These are phyloP conservation scores for Ctenopoma kingsleyae DNA, from an alignment of 2,797 vertebrate species.

Conservation along the genomic window DNA sequence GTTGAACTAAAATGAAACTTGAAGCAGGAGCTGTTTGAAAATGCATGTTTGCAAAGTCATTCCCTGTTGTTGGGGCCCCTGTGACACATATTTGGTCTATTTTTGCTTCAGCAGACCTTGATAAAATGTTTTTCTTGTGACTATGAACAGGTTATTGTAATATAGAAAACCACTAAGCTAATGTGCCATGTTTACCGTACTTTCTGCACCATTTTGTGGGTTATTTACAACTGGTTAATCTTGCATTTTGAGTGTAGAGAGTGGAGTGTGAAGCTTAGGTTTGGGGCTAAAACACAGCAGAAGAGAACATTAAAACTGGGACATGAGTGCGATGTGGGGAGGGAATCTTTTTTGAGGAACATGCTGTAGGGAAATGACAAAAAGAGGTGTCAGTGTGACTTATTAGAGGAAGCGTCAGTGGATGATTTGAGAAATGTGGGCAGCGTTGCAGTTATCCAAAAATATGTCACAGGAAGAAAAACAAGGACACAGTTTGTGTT, in stretches of 20 bases:
- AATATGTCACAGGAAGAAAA: slow-evolving; percentile 9
- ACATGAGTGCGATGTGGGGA: slow-evolving; percentile 21
- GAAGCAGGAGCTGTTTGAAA: slow-evolving; percentile 5
- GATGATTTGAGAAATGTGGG: slow-evolving; percentile 26
- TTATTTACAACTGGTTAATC: slow-evolving; percentile 5
- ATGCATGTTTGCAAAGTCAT: background rate
- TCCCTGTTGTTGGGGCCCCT: slow-evolving; percentile 15
- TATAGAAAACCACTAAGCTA: background rate
- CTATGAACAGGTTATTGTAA: slow-evolving; percentile 1
- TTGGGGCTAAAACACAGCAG: slow-evolving; percentile 18
- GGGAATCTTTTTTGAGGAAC: slow-evolving; percentile 39
- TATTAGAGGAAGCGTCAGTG: slow-evolving; percentile 36
- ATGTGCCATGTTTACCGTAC: background rate
- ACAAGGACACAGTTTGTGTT: slow-evolving; percentile 3
- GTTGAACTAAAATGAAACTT: slow-evolving; percentile 27
- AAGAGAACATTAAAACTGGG: slow-evolving; percentile 30
- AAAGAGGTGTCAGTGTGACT: slow-evolving; percentile 49
- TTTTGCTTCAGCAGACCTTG: slow-evolving; percentile 17
- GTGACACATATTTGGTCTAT: slow-evolving; percentile 1
- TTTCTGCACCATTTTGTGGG: background rate
- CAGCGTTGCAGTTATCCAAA: slow-evolving; percentile 18
- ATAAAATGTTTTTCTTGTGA: slow-evolving; percentile 12
- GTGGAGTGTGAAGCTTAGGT: slow-evolving; percentile 17
- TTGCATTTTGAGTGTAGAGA: slow-evolving; percentile 4
- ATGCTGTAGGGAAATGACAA: slow-evolving; percentile 48